These are phyloP conservation scores for Chinchilla lanigera DNA, from an alignment of 2,113 vertebrate genomes.

Conservation along the genomic window DNA sequence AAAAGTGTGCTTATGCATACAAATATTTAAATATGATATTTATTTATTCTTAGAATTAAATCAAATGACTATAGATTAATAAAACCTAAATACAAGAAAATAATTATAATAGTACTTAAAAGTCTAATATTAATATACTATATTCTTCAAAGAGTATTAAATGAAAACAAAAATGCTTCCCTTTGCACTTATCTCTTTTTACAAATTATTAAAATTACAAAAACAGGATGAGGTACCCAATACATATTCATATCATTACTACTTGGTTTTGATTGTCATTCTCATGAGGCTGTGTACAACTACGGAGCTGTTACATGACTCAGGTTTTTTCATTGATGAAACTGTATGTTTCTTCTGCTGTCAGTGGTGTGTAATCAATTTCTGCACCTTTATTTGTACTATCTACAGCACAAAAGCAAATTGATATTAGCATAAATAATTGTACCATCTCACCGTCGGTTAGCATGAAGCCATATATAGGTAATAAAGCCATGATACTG, in stretches of 20 bases:
- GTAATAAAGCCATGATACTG: slow-evolving; percentile 67
- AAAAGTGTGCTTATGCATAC: background rate
- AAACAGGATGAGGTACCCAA: slow-evolving; percentile 77
- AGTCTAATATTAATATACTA: background rate
- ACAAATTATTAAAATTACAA: slow-evolving; percentile 79
- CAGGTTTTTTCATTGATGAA: slow-evolving; percentile 80
- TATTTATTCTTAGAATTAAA: background rate
- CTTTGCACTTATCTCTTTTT: slow-evolving; percentile 60
- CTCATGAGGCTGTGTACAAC: slow-evolving; percentile 79
- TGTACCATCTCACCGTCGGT: slow-evolving; percentile 81
- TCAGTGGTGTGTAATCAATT: slow-evolving; percentile 84
- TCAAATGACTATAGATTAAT: slow-evolving; percentile 1
- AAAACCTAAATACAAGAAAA: slow-evolving; percentile 35
- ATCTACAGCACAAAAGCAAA: slow-evolving; percentile 81
- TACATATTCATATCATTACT: slow-evolving; percentile 86
- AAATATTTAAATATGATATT: slow-evolving; percentile 5
- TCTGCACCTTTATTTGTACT: slow-evolving; percentile 83
- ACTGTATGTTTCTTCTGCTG: slow-evolving; percentile 77
- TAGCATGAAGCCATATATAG: slow-evolving; percentile 66
- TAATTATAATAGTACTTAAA: background rate
- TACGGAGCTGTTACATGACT: slow-evolving; percentile 78
- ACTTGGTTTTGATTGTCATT: slow-evolving; percentile 80
- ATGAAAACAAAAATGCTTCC: slow-evolving; percentile 55
- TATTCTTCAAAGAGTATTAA: background rate
- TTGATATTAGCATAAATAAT: slow-evolving; percentile 87